Conservation (phyloP, 2,888 invertebrate genomes). For the Alcis repandata region DNA sequence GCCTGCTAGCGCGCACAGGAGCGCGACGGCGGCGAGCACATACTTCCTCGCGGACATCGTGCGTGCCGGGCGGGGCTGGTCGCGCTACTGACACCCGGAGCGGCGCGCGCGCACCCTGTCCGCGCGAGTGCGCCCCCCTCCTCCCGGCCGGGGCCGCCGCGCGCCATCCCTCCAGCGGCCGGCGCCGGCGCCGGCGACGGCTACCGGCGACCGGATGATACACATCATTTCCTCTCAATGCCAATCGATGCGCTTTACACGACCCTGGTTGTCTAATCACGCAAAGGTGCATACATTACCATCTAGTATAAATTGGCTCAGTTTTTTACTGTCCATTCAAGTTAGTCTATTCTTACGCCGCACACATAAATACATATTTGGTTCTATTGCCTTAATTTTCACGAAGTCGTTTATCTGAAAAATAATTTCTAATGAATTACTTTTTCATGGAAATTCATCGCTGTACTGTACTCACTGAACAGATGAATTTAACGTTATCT, state of each 20-base stretch:
- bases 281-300: not conserved
- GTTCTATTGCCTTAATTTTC: too few relatives aligned
- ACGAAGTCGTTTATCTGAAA: too few relatives aligned
- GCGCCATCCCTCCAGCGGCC: slow-evolving; percentile 49
- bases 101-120: slow-evolving; percentile 48
- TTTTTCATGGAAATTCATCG: too few relatives aligned
- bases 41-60: slow-evolving; percentile 79
- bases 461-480: too few relatives aligned
- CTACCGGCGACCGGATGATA: slow-evolving; percentile 36
- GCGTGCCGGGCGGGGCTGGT: slow-evolving; percentile 76
- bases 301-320: not conserved
- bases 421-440: not conserved
- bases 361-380: too few relatives aligned
- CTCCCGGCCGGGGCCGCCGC: too few relatives aligned
- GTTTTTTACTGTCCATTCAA: not conserved
- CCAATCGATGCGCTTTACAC: not conserved
- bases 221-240: not conserved
- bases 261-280: not conserved
- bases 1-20: slow-evolving; percentile 88
- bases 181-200: slow-evolving; percentile 47
- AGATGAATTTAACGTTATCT: not conserved
- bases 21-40: slow-evolving; percentile 85
- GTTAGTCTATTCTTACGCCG: not conserved
- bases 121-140: slow-evolving; percentile 49
- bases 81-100: slow-evolving; percentile 73